Evolutionary conservation across 2,888 invertebrate species (phyloP).

Genomic region (Anthrax anthrax): DNA sequence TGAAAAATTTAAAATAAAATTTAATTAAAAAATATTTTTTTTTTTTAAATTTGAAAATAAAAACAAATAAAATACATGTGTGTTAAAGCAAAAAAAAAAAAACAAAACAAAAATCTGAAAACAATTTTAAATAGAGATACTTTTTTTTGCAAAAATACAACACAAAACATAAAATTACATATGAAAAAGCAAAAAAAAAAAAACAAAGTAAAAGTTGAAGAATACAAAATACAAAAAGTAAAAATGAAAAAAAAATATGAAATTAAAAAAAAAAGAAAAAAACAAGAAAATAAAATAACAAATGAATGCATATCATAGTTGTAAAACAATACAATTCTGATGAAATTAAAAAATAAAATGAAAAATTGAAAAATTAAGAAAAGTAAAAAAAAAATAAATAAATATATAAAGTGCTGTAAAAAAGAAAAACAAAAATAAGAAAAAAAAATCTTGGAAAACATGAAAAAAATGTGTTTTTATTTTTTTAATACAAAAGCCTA

Average conservation of each 20-base stretch:
- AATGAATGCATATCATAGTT: conserved; percentile 80
- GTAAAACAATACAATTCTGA: conserved; percentile 68
- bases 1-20: too few species aligned
- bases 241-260: conserved; percentile 11
- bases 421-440: not conserved
- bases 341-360: conserved; percentile 48
- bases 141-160: too few species aligned
- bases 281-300: conserved; percentile 17
- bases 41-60: too few species aligned
- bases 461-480: not conserved
- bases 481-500: too few species aligned
- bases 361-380: conserved; percentile 33
- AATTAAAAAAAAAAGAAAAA: conserved; percentile 6
- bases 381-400: conserved; percentile 19
- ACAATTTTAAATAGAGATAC: too few species aligned
- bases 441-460: too few species aligned
- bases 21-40: too few species aligned
- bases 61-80: too few species aligned
- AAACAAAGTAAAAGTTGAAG: not conserved
- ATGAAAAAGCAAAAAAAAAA: too few species aligned
- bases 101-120: too few species aligned
- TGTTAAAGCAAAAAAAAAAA: too few species aligned
- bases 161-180: too few species aligned
- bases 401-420: not conserved
- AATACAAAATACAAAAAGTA: not conserved